Conservation (phyloP, 2,797 vertebrate species). For the Hapalemur alaotrensis region DNA sequence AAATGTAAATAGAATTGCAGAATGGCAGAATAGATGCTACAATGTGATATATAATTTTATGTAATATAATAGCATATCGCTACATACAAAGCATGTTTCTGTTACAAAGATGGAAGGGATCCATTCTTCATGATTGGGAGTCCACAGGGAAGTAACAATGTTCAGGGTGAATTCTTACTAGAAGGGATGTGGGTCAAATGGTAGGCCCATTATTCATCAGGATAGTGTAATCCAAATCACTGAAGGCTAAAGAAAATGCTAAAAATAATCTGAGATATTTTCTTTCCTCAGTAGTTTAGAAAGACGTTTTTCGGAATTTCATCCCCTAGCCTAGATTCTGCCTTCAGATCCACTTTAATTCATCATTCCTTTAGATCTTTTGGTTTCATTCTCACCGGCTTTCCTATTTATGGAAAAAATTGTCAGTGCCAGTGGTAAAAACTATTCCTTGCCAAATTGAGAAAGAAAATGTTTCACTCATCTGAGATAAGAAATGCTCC, state of each 20-base stretch:
- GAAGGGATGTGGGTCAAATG: background rate
- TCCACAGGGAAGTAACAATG: background rate
- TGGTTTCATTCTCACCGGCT: background rate
- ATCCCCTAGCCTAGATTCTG: background rate
- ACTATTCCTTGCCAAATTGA: background rate
- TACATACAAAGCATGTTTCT: background rate
- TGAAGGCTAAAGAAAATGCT: background rate
- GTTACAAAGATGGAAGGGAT: background rate
- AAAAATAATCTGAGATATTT: background rate
- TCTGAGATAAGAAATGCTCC: background rate
- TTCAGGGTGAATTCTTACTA: background rate
- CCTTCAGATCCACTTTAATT: background rate
- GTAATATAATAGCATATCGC: background rate
- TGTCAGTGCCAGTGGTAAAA: conserved; percentile 5
- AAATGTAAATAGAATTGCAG: background rate
- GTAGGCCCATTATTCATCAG: background rate
- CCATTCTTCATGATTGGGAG: background rate
- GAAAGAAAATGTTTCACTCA: conserved; percentile 2
- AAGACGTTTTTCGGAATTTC: background rate
- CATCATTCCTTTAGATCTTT: background rate
- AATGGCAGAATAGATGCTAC: background rate
- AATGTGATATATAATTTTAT: background rate
- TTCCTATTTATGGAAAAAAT: conserved; percentile 58
- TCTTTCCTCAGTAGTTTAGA: background rate
- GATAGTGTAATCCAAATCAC: background rate